These are phyloP conservation scores for Pangasius sanitwongsei DNA, from an alignment of 2,797 vertebrate genomes.

Conservation along the genomic window DNA sequence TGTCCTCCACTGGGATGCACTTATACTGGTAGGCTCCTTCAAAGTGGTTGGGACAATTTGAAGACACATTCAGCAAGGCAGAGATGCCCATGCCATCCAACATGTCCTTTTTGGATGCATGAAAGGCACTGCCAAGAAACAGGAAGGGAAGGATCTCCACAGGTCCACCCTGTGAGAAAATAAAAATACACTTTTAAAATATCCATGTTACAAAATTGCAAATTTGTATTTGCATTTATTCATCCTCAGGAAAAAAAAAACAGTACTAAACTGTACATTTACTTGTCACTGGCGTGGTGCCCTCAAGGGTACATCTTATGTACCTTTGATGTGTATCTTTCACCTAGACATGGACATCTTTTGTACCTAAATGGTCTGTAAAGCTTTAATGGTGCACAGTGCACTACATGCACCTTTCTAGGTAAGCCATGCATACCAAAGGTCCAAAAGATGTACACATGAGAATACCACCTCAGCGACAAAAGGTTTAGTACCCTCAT, in stretches of 20 bases:
- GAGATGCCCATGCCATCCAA: constrained; percentile 80
- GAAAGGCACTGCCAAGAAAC: constrained; percentile 81
- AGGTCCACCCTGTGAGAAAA: constrained; percentile 72
- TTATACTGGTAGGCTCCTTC: constrained; percentile 83
- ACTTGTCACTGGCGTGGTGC: background rate
- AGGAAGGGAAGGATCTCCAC: constrained; percentile 85
- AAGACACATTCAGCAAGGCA: constrained; percentile 80
- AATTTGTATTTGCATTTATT: background rate
- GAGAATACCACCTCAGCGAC: background rate
- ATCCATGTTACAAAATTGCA: background rate
- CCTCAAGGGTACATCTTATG: background rate
- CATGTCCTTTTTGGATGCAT: constrained; percentile 81
- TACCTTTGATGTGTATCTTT: background rate
- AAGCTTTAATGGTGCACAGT: background rate
- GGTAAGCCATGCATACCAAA: background rate
- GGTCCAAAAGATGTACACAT: background rate
- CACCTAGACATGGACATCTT: background rate
- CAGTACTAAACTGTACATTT: too few relatives aligned
- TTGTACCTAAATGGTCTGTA: background rate
- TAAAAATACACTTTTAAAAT: background rate
- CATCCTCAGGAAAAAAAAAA: background rate
- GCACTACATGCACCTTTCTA: background rate
- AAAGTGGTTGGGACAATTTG: constrained; percentile 84
- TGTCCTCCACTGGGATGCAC: constrained; percentile 85
- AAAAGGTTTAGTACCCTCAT: background rate